Evolutionary conservation across 1,140 invertebrate genomes (phyloP), one percentile per base, ranked within the genome.

Genomic region (Holcopasites calliopsidis): DNA sequence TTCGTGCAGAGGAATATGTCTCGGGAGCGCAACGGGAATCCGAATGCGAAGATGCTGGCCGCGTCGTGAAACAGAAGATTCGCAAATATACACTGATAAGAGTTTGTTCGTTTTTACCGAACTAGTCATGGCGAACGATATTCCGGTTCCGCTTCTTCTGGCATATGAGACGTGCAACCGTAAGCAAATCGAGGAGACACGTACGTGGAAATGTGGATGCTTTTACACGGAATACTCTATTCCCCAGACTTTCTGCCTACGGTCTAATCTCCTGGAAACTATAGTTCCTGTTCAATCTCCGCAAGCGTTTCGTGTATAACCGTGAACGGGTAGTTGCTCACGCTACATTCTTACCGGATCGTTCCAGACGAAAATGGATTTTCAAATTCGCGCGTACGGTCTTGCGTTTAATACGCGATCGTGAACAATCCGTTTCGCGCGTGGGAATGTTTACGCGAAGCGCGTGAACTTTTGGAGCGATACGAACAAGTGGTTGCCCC

Each of bases 281-380:
- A 62, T 42, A 74, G 62, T 57, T 74, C 61, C 71, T 66, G 11
- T 23, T 23, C 33, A n/a, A 72, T 72, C 50, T 18, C 28, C 35
- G 1, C 8, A 38, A 35, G 40, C 13, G 5, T 54, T 33, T 26
- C 50, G 38, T n/a, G 38, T 57, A 50, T 66, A 62, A 65, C 42
- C 44, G 16, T 3, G 28, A 33, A 60, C 60, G 35, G 54, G 50
- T 33, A 64, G 35, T 50, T 18, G n/a, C 50, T 26, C 23, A 16
- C 8, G 1, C n/a, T 13, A 4, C 3, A 8, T 58, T 10, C 31
- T n/a, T 60, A 31, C 21, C 28, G 26, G 21, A 40, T 44, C 26
- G 7, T 55, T 55, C 10, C 13, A 7, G 8, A 31, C n/a, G 3
- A 69, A 44, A 47, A 1, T 11, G n/a, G 13, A 52, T 16, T 66